Evolutionary conservation across 2,797 vertebrate genomes (phyloP).

Genomic region (Dromococcyx pavoninus): DNA sequence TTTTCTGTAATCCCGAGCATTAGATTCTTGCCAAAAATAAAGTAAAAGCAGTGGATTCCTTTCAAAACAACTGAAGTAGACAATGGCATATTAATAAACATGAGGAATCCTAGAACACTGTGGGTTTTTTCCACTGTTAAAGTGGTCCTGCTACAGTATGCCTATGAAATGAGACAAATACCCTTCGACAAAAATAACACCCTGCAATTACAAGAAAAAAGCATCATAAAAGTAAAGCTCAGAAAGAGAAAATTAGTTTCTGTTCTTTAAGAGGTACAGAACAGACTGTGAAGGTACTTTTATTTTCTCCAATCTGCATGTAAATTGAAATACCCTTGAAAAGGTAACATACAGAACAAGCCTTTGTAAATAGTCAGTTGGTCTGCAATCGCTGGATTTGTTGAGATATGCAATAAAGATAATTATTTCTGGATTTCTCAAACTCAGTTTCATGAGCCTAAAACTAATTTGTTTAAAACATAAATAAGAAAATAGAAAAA

Average conservation of each 20-base stretch:
- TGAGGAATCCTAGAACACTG: background rate
- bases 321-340: constrained; percentile 34
- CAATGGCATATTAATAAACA: background rate
- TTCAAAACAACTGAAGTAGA: background rate
- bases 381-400: background rate
- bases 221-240: background rate
- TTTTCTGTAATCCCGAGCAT: background rate
- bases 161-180: constrained; percentile 22
- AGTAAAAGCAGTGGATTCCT: background rate
- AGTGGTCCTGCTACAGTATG: background rate
- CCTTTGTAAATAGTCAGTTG: background rate
- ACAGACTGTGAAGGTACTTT: background rate
- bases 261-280: background rate
- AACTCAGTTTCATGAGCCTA: background rate
- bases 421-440: background rate
- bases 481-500: background rate
- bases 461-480: background rate
- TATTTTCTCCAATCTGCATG: constrained; percentile 21
- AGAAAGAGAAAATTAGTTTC: constrained; percentile 21
- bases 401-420: background rate
- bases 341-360: background rate
- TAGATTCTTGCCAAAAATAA: background rate
- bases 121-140: background rate
- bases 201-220: background rate
- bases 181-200: constrained; percentile 14